phyloP scores from a whole-genome alignment of 2,113 vertebrate genomes.

The Clarias macrocephalus region DNA sequence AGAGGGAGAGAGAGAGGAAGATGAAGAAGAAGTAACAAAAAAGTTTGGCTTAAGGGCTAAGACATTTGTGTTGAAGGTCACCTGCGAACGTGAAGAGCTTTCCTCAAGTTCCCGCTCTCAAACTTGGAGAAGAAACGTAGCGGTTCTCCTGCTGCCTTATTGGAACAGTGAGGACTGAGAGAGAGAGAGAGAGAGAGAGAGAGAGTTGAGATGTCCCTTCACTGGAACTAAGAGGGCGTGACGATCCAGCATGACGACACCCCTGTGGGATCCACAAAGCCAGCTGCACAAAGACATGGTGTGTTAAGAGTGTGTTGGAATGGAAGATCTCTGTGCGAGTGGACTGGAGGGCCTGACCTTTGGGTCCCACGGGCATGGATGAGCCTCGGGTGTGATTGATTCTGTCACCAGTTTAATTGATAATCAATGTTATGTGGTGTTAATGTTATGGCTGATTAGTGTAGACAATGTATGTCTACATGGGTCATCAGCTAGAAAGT shows the following conservation, averaged over 20 bases:
- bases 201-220: neutral
- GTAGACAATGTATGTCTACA: too few species aligned
- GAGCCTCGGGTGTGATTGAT: too few species aligned
- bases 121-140: conserved; percentile 86
- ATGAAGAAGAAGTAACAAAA: neutral
- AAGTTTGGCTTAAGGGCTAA: neutral
- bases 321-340: neutral
- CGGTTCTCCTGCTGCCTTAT: conserved; percentile 56
- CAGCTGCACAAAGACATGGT: neutral
- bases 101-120: conserved; percentile 88
- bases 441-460: too few species aligned
- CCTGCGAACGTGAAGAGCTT: conserved; percentile 87
- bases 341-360: too few species aligned
- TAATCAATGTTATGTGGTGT: too few species aligned
- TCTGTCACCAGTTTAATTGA: too few species aligned
- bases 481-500: too few species aligned
- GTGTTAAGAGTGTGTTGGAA: neutral
- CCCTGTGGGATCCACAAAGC: neutral
- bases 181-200: conserved; percentile 16
- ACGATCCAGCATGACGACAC: neutral
- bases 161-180: conserved; percentile 63
- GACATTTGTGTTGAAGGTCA: conserved; percentile 56
- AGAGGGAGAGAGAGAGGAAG: neutral
- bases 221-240: neutral
- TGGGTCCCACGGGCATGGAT: too few species aligned